These are phyloP conservation scores for Drosophila bunnanda DNA, from an alignment of 2,888 invertebrate species.

Conservation along the genomic window DNA sequence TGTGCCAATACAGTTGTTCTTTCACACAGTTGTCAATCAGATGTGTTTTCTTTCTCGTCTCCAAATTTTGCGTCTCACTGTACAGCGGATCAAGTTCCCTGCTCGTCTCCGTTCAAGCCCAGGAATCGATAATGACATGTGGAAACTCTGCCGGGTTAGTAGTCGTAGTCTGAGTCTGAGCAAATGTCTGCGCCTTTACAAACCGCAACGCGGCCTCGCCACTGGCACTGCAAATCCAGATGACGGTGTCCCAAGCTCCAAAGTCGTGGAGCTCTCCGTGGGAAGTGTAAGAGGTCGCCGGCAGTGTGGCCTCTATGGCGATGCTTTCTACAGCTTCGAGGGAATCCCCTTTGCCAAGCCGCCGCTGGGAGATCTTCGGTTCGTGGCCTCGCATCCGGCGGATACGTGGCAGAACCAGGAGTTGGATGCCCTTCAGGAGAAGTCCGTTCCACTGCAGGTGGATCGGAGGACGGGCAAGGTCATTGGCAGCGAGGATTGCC, in stretches of 20 bases:
- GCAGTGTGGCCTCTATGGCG: constrained; percentile 63
- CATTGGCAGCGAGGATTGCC: constrained; percentile 78
- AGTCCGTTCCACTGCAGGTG: constrained; percentile 56
- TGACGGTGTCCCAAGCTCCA: constrained; percentile 26
- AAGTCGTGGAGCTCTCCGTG: constrained; percentile 56
- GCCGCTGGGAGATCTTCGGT: constrained; percentile 72
- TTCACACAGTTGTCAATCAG: constrained; percentile 13
- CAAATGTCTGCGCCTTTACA: constrained; percentile 21
- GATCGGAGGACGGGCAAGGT: constrained; percentile 54
- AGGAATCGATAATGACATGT: constrained; percentile 33
- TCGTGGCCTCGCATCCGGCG: constrained; percentile 79
- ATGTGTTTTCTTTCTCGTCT: constrained; percentile 6
- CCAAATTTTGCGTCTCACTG: not conserved
- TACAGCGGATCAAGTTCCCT: constrained; percentile 18
- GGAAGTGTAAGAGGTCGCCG: constrained; percentile 74
- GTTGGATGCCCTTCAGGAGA: constrained; percentile 60
- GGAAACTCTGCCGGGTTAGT: constrained; percentile 29
- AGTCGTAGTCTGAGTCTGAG: constrained; percentile 6
- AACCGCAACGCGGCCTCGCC: not conserved
- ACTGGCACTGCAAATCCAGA: not conserved
- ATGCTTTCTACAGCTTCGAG: constrained; percentile 72
- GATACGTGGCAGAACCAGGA: constrained; percentile 82
- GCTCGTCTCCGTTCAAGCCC: not conserved
- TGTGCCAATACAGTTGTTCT: constrained; percentile 7
- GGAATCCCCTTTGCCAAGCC: constrained; percentile 80